Base-by-base conservation (phyloP, 1,140 invertebrate species). In the Amphibalanus amphitrite region DNA sequence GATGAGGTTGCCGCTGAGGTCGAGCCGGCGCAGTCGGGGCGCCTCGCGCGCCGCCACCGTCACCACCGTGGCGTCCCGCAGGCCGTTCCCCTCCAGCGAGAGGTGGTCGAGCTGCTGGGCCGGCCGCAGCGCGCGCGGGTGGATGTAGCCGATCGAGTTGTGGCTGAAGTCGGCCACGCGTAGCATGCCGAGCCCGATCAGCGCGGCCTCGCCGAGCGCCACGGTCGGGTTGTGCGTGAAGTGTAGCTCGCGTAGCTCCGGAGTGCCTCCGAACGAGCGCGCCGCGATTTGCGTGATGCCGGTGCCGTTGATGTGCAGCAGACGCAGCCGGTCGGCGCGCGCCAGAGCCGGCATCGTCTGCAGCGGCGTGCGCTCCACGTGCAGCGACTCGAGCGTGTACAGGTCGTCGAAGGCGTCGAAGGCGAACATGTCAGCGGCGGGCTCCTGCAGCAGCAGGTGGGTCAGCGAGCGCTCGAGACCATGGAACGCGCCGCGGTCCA, bases 351-450 rank as follows among this genome's bases (percentile, higher is more conserved):
- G 65, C 65, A 67, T 10, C 28, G 28, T 28, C 65, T 67, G 65
- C 65, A 67, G 26, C 28, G 65, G 65, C n/a, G 65, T 67, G 23
- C n/a, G n/a, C 26, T 67, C 65, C n/a, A 67, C 28, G 10, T 20
- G 26, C 28, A 67, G 65, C 28, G 65, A 67, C 28, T 67, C 65
- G 4, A 67, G 65, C 65, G 13, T 26, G 65, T 67, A 26, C 28
- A 67, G 65, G 28, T 28, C 65, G 65, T 67, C 65, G 65, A 67
- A 28, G 10, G 28, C 65, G 65, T 67, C 65, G 65, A 28, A 67
- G 65, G 65, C 65, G 28, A 67, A 67, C 65, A 28, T 67, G 17
- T 28, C 23, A 0, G 65, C 65, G 8, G 65, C 65, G 1, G 65
- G 65, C n/a, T 67, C 65, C 0, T 26, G 65, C 15, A 67, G 26